Evolutionary conservation across 1,140 invertebrate genomes (phyloP).

Genomic region (Microvelia longipes): DNA sequence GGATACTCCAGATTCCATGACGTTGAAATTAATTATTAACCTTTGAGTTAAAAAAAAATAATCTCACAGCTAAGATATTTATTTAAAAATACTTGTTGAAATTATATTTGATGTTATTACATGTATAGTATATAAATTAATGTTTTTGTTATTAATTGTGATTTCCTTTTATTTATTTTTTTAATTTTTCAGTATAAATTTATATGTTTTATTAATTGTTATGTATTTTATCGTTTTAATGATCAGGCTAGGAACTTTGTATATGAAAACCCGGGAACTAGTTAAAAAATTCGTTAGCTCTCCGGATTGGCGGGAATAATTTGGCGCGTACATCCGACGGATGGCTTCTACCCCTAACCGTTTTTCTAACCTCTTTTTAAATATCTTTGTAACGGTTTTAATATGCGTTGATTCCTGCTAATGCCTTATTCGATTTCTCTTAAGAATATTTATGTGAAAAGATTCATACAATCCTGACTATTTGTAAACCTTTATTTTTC

Average conservation of each 20-base stretch:
- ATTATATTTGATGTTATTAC: background rate
- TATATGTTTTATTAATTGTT: background rate
- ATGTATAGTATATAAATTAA: background rate
- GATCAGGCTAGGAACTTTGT: background rate
- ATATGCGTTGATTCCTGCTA: background rate
- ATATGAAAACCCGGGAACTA: background rate
- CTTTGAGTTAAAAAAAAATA: no score
- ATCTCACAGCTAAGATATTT: no score
- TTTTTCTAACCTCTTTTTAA: background rate
- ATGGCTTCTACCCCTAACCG: background rate
- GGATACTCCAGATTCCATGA: no score
- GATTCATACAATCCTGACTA: no score
- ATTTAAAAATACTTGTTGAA: background rate
- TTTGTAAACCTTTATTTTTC: background rate
- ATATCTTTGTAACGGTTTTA: background rate
- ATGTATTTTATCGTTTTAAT: background rate
- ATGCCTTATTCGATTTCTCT: background rate
- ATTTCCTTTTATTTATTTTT: background rate
- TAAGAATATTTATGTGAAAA: no score
- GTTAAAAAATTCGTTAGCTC: background rate
- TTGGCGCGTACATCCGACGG: background rate
- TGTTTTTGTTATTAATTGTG: background rate
- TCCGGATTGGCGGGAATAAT: background rate
- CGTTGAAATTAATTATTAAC: no score
- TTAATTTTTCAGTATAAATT: background rate